phyloP scores from a whole-genome alignment of 2,113 vertebrate genomes.

The Blennius ocellaris region DNA sequence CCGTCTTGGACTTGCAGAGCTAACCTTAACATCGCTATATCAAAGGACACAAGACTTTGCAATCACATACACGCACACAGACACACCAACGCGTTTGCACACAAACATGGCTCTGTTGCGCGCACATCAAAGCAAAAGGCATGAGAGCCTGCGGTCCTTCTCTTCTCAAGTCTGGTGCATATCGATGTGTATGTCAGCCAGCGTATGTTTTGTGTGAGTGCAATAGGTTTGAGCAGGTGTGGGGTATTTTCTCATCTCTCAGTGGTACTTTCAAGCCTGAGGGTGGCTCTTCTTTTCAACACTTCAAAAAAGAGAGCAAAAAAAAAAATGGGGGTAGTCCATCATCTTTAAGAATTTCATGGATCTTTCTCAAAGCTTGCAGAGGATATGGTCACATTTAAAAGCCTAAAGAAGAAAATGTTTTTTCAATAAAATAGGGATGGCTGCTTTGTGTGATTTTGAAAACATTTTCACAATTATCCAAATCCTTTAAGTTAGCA shows the following conservation, averaged over 20 bases:
- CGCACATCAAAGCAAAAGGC: constrained; percentile 58
- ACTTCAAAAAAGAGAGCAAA: background rate
- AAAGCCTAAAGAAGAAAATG: background rate
- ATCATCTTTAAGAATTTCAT: constrained; percentile 26
- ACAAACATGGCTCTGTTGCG: constrained; percentile 39
- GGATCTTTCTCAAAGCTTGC: constrained; percentile 9
- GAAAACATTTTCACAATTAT: too few relatives aligned
- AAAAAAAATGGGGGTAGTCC: constrained; percentile 1
- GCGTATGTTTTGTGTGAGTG: constrained; percentile 13
- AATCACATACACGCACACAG: constrained; percentile 3
- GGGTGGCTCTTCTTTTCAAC: constrained; percentile 37
- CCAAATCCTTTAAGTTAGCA: background rate
- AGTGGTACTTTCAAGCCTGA: constrained; percentile 28
- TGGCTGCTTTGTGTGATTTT: background rate
- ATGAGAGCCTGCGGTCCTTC: constrained; percentile 40
- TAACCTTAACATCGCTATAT: constrained; percentile 24
- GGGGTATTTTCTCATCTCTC: constrained; percentile 48
- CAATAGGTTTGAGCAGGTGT: constrained; percentile 42
- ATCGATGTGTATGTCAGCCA: constrained; percentile 6
- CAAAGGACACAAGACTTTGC: constrained; percentile 24
- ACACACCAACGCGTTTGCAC: constrained; percentile 23
- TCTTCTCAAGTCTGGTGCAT: constrained; percentile 27
- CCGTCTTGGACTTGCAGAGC: constrained; percentile 13
- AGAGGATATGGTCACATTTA: constrained; percentile 12
- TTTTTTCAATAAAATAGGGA: background rate